Percentiles rank a stretch among this genome's conserved stretches.
Conservation (phyloP, 2,113 vertebrate genomes). For the Melospiza melodia region DNA sequence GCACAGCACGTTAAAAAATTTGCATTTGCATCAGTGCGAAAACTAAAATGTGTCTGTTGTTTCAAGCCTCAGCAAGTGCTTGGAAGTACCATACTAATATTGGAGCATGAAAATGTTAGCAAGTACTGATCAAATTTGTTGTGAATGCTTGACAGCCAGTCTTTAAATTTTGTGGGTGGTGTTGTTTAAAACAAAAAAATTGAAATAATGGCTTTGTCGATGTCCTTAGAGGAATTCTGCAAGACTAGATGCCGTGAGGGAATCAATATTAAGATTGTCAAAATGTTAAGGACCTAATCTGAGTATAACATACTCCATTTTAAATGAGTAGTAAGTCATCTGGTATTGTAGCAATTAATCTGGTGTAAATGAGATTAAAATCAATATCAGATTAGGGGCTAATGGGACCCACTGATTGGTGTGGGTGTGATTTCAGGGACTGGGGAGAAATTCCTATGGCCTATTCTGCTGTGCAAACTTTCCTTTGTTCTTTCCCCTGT, state of each 20-base stretch:
- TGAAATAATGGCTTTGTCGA: not conserved
- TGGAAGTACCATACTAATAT: not conserved
- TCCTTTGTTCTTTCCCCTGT: not conserved
- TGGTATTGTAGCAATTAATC: not conserved
- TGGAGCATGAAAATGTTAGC: not conserved
- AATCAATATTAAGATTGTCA: not conserved
- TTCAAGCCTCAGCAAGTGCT: conserved; percentile 44
- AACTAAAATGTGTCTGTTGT: conserved; percentile 37
- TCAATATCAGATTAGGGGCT: conserved; percentile 22
- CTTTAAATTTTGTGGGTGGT: not conserved
- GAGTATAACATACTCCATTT: not conserved
- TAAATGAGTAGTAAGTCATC: not conserved
- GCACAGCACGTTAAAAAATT: conserved; percentile 31
- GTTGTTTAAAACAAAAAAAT: not conserved
- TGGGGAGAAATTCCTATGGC: not conserved
- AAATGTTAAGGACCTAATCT: not conserved
- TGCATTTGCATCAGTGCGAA: not conserved
- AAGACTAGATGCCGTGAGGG: not conserved
- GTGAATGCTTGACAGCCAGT: not conserved
- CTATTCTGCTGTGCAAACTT: not conserved
- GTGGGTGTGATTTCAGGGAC: not conserved
- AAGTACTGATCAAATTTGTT: not conserved
- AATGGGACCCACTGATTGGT: not conserved
- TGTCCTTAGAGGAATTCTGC: not conserved
- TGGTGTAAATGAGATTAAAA: conserved; percentile 20